A percentile compares a stretch with the other conserved stretches of the same genome.
phyloP scores from a whole-genome alignment of 2,113 vertebrate genomes.

The Pachycephala philippinensis region DNA sequence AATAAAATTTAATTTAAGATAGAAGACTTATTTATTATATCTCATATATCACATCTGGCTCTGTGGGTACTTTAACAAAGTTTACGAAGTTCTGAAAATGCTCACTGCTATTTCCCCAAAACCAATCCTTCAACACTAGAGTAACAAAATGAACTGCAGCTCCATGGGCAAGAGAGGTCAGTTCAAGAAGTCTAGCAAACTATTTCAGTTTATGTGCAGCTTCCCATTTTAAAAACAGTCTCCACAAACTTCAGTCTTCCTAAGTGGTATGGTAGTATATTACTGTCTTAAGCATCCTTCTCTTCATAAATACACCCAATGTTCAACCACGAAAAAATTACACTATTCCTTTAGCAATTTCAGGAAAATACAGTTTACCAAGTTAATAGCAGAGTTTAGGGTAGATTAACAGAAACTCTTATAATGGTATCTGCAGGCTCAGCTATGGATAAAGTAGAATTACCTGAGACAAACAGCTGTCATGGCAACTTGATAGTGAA shows the following conservation, averaged over 20 bases:
- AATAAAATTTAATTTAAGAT: background rate
- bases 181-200: background rate
- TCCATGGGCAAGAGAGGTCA: background rate
- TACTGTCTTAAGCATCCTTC: background rate
- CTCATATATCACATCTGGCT: background rate
- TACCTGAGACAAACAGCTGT: background rate
- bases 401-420: background rate
- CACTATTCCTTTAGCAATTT: background rate
- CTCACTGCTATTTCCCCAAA: background rate
- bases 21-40: background rate
- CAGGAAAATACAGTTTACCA: background rate
- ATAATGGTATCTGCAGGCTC: background rate
- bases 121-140: background rate
- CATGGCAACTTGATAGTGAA: background rate
- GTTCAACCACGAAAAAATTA: background rate
- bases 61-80: background rate
- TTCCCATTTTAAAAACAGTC: background rate
- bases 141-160: background rate
- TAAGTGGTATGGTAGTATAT: background rate
- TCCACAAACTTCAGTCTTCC: background rate
- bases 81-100: background rate
- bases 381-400: background rate
- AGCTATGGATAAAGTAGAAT: background rate
- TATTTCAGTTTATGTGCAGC: background rate
- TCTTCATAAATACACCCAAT: background rate